Conservation (phyloP, 2,888 invertebrate species). For the Drosophila atroscutellata region DNA sequence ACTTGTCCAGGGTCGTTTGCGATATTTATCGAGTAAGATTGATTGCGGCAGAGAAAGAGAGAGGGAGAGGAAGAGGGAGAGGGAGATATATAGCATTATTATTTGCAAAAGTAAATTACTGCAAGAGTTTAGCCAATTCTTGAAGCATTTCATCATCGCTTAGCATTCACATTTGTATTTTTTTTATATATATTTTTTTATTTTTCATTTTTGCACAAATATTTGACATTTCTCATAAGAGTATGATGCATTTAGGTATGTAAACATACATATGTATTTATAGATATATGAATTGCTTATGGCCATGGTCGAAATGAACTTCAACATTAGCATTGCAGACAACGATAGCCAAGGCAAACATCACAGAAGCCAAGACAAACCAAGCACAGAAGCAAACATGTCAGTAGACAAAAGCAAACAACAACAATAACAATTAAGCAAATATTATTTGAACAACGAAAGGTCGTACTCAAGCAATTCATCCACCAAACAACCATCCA, state of each 20-base stretch:
- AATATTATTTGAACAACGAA: slow-evolving; percentile 68
- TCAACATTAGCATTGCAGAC: slow-evolving; percentile 42
- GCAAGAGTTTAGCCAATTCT: background rate
- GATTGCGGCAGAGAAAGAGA: background rate
- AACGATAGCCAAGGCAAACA: slow-evolving; percentile 41
- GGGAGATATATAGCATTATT: background rate
- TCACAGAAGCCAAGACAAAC: slow-evolving; percentile 36
- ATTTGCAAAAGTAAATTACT: background rate
- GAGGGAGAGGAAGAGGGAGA: background rate
- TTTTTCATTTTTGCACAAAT: slow-evolving; percentile 5
- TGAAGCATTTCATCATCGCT: background rate
- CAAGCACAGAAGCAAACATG: slow-evolving; percentile 45
- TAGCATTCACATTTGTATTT: background rate
- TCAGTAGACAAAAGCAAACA: slow-evolving; percentile 30
- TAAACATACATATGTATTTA: slow-evolving; percentile 13
- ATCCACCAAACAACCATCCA: background rate
- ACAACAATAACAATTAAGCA: slow-evolving; percentile 25
- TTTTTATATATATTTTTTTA: background rate
- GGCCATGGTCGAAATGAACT: slow-evolving; percentile 52
- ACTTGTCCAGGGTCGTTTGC: slow-evolving; percentile 47
- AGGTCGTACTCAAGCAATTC: slow-evolving; percentile 20
- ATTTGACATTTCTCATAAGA: slow-evolving; percentile 22
- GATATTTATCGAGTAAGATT: slow-evolving; percentile 24
- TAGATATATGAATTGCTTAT: slow-evolving; percentile 14
- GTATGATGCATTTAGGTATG: background rate